Conservation (phyloP, 1,140 invertebrate genomes). For the Drosophila bifasciata region DNA sequence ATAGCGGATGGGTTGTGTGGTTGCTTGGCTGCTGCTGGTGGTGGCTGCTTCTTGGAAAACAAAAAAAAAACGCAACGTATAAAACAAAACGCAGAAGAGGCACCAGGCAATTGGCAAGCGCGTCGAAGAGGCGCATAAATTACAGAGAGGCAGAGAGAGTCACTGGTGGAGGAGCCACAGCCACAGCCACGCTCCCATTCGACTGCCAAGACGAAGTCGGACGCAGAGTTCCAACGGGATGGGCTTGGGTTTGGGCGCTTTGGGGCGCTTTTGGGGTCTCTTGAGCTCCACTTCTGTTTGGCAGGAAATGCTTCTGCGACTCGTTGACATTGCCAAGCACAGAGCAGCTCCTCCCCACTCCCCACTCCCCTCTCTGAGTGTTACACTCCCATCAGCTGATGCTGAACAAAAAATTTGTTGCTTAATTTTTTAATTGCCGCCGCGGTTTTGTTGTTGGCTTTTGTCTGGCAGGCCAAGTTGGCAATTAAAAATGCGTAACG, state of each 20-base stretch:
- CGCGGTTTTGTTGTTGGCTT: slow-evolving; percentile 21
- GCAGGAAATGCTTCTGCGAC: slow-evolving; percentile 64
- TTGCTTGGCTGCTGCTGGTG: background rate
- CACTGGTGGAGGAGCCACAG: background rate
- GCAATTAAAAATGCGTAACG: slow-evolving; percentile 81
- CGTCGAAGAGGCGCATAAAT: slow-evolving; percentile 79
- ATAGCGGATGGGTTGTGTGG: no score
- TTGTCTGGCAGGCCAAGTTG: slow-evolving; percentile 56
- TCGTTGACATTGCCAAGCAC: slow-evolving; percentile 61
- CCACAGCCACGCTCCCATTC: slow-evolving; percentile 2
- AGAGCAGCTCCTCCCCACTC: slow-evolving; percentile 10
- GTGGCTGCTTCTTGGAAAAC: slow-evolving; percentile 62
- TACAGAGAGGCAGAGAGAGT: slow-evolving; percentile 36
- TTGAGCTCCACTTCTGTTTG: slow-evolving; percentile 12
- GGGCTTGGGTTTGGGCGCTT: background rate
- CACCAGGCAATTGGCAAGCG: slow-evolving; percentile 74
- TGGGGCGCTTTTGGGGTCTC: slow-evolving; percentile 10
- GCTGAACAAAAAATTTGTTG: slow-evolving; percentile 53
- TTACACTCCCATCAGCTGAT: slow-evolving; percentile 45
- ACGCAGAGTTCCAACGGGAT: no score
- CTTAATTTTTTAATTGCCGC: slow-evolving; percentile 78
- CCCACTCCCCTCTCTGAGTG: background rate
- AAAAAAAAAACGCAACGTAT: background rate
- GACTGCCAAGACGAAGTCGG: no score
- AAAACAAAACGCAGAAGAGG: slow-evolving; percentile 13